Base-by-base conservation (phyloP, 2,888 invertebrate species). In the Drosophila mimica region DNA sequence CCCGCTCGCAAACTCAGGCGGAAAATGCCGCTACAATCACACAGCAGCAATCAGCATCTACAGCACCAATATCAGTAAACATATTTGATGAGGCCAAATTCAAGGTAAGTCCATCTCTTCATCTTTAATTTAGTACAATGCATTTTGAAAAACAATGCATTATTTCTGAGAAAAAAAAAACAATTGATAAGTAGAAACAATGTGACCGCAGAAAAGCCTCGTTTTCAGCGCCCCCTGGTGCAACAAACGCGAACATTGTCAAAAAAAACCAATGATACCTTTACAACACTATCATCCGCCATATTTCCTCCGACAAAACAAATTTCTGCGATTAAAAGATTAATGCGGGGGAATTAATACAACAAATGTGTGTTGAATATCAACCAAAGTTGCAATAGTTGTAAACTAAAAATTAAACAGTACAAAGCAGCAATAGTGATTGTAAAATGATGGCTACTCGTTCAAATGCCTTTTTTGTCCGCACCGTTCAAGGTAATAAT, bases 1-100 rank as follows among this genome's bases (percentile, higher is more conserved):
- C 93, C 78, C 91, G 93, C 68, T 93, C 93, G 57, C 93, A 93
- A 83, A 93, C 93, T 63, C 92, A 92, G 79, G 92, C 93, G 79
- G 93, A 92, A 88, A 92, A 92, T 88, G 92, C 91, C 78, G 80
- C 89, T 77, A 71, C 86, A 65, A 61, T 74, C 46, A 67, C 80
- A 67, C 59, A 75, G 70, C 78, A 64, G 64, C 79, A 74, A 49
- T 56, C 78, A 70, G 43, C 85, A 49, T 61, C 78, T 31, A 70
- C 83, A 68, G 69, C 64, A 53, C 72, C 76, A 73, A 63, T 68
- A 66, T 63, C 67, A 72, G 64, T 81, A 49, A 77, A 73, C 48
- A 57, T 77, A 66, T 86, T 88, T 82, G 85, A 86, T 82, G 69
- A 76, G n/a, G 70, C 54, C 62, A 86, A 86, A 80, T 86, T 76